Evolutionary conservation across 2,797 vertebrate genomes (phyloP).

Genomic region (Trachurus trachurus): DNA sequence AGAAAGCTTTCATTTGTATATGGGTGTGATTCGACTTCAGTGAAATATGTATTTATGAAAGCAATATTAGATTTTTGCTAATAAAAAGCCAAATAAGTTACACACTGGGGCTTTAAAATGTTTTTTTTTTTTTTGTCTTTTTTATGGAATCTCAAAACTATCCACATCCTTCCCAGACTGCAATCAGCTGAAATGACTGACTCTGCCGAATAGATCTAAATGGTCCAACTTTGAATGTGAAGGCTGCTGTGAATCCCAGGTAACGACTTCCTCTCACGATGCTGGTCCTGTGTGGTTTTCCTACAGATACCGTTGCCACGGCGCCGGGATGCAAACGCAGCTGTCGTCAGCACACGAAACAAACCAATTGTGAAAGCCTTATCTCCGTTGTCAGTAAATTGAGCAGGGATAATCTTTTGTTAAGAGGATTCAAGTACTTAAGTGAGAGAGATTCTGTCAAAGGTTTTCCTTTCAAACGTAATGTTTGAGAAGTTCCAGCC

Average conservation of each 20-base stretch:
- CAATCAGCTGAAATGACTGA: not conserved
- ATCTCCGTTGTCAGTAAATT: slow-evolving; percentile 25
- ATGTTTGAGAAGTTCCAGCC: not conserved
- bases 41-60: no score
- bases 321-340: not conserved
- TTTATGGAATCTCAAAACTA: not conserved
- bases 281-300: not conserved
- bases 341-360: not conserved
- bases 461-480: not conserved
- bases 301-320: not conserved
- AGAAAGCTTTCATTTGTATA: no score
- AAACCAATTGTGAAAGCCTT: slow-evolving; percentile 2
- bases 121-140: no score
- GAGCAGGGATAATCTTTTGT: slow-evolving; percentile 41
- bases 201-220: not conserved
- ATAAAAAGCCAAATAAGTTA: no score
- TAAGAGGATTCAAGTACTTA: slow-evolving; percentile 9
- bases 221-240: not conserved
- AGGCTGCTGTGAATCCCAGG: not conserved
- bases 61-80: no score
- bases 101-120: no score
- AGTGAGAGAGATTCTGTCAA: slow-evolving; percentile 13
- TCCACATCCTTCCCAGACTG: not conserved
- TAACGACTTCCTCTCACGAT: not conserved
- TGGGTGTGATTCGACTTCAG: no score